Evolutionary conservation across 1,140 invertebrate species (phyloP).

Genomic region (Sarcophaga peregrina): DNA sequence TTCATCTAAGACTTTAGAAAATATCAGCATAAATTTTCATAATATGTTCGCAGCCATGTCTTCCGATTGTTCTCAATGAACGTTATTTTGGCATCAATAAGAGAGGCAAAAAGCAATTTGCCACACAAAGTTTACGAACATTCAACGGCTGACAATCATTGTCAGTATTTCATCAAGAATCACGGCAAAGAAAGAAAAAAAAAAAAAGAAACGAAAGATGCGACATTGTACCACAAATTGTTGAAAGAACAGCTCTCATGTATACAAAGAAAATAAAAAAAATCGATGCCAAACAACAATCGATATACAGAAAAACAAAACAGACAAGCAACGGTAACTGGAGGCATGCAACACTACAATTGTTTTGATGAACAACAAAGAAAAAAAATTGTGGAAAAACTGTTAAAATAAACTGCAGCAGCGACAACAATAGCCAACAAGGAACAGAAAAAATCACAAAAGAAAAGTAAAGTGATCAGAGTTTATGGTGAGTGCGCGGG

Average conservation of each 20-base stretch:
- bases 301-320: background rate
- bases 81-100: background rate
- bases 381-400: slow-evolving; percentile 5
- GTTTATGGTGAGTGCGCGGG: background rate
- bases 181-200: background rate
- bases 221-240: background rate
- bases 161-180: slow-evolving; percentile 22
- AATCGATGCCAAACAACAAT: background rate
- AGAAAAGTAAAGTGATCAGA: slow-evolving; percentile 5
- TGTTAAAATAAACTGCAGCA: slow-evolving; percentile 23
- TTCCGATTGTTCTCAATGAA: background rate
- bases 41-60: background rate
- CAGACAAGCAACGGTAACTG: slow-evolving; percentile 8
- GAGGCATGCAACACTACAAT: background rate
- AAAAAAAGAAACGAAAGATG: too few relatives aligned
- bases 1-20: background rate
- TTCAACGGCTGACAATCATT: slow-evolving; percentile 24
- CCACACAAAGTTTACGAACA: slow-evolving; percentile 15
- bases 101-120: background rate
- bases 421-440: background rate
- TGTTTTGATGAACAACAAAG: background rate
- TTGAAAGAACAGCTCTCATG: background rate
- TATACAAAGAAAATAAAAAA: background rate
- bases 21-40: slow-evolving; percentile 10
- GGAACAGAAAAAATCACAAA: too few relatives aligned